Base-by-base conservation (phyloP, 1,140 invertebrate species). In the Thalassaphorura encarpata region DNA sequence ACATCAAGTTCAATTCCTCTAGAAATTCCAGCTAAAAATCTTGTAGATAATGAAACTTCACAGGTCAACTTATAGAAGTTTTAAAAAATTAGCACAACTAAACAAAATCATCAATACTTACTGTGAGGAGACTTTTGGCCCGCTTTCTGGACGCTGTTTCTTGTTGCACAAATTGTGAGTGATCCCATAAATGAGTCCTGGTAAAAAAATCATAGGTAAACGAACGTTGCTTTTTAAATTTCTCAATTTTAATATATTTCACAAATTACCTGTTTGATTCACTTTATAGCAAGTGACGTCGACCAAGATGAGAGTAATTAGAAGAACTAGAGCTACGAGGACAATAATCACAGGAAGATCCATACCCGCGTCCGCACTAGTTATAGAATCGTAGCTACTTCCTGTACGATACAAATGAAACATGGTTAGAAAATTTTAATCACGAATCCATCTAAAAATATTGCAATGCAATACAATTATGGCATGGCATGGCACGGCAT, bases 281-380 rank as follows among this genome's bases (percentile, higher is more conserved):
- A 76, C 71, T 52, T 76, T 73, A 72, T 77, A 84, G 56, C 84
- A 83, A 1, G 84, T 76, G 1, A 88, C 71, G 69, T 91, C 87
- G 56, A 88, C 78, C 55, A 89, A 76, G 58, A 89, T 74, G 29
- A 89, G 74, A 49, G 87, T 77, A 54, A 89, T 67, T 31, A 89
- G 71, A 13, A 89, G 75, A 42, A 81, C 78, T 39, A 78, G 81
- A 42, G 89, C 73, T 8, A 86, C 83, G 51, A 89, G 80, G 58
- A 83, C 83, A 60, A 89, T 82, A 61, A 91, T 84, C 36, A 83
- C 76, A 23, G 79, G 78, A 66, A 82, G 86, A 45, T 83, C 85
- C 46, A 87, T 75, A 13, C 79, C 69, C 18, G 47, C 59, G 43
- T 42, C 40, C n/a, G 48, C 16, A 2, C 42, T 21, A 18, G 18